Percentiles rank a stretch among this genome's conserved stretches.
These are phyloP conservation scores for Pseudorectes ferrugineus DNA, from an alignment of 2,113 vertebrate species.

Conservation along the genomic window DNA sequence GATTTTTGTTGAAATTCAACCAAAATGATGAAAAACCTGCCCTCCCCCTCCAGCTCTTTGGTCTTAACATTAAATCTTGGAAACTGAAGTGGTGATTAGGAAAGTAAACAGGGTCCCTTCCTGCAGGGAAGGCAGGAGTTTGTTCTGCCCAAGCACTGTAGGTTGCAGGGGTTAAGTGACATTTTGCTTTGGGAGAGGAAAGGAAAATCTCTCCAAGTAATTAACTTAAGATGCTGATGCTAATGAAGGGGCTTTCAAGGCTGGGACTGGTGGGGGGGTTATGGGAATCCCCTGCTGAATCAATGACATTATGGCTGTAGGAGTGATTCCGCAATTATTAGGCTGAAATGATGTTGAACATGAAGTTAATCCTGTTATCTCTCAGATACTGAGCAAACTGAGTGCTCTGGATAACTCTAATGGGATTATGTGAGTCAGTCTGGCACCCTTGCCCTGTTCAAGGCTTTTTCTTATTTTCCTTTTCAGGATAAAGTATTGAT, in stretches of 20 bases:
- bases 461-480: not conserved
- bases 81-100: not conserved
- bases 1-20: not conserved
- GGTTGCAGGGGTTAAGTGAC: not conserved
- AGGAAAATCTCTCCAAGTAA: constrained; percentile 22
- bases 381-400: constrained; percentile 10
- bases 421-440: constrained; percentile 4
- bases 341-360: constrained; percentile 29
- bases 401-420: not conserved
- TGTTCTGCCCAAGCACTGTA: not conserved
- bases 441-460: not conserved
- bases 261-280: not conserved
- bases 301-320: not conserved
- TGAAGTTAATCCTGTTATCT: constrained; percentile 53
- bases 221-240: constrained; percentile 1
- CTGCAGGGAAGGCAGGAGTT: not conserved
- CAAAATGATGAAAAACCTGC: not conserved
- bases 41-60: not conserved
- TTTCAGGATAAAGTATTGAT: not conserved
- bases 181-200: constrained; percentile 18
- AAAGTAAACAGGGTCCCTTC: not conserved
- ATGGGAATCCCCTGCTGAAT: not conserved
- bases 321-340: constrained; percentile 10
- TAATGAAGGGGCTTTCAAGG: constrained; percentile 1
- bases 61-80: not conserved